phyloP scores from a whole-genome alignment of 2,888 invertebrate species.

The Drosophila putrida region DNA sequence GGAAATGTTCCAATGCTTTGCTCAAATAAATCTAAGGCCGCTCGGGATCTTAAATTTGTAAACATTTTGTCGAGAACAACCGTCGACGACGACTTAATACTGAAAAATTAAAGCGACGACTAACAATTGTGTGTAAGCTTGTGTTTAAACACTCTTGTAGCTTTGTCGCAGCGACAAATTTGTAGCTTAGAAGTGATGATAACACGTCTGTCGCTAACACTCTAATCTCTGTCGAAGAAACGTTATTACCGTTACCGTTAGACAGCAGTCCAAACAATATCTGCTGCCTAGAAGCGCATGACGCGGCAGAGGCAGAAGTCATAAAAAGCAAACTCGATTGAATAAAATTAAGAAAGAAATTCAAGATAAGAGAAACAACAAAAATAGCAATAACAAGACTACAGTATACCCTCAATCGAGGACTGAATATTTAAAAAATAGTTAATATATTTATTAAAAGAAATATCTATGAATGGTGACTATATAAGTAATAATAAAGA shows the following conservation, averaged over 20 bases:
- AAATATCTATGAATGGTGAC: too few relatives aligned
- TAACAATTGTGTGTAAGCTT: background rate
- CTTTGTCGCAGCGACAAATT: background rate
- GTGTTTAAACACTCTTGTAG: background rate
- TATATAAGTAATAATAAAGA: too few relatives aligned
- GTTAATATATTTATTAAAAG: too few relatives aligned
- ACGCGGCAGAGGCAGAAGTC: constrained; percentile 27
- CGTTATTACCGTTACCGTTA: constrained; percentile 35
- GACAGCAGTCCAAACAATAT: constrained; percentile 7
- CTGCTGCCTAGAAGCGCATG: constrained; percentile 50
- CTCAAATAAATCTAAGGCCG: too few relatives aligned
- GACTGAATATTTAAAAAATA: too few relatives aligned
- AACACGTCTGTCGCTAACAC: background rate
- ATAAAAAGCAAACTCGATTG: constrained; percentile 58
- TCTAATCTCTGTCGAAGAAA: constrained; percentile 25
- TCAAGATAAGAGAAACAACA: background rate
- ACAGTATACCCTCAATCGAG: background rate
- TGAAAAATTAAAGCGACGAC: background rate
- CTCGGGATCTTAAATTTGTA: too few relatives aligned
- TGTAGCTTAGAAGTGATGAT: background rate
- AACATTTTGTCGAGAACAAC: too few relatives aligned
- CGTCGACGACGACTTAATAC: background rate
- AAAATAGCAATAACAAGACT: background rate
- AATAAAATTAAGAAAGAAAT: constrained; percentile 55
- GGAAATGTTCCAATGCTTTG: too few relatives aligned